These are phyloP conservation scores for Syngnathoides biaculeatus DNA, from an alignment of 2,113 vertebrate genomes.

Conservation along the genomic window DNA sequence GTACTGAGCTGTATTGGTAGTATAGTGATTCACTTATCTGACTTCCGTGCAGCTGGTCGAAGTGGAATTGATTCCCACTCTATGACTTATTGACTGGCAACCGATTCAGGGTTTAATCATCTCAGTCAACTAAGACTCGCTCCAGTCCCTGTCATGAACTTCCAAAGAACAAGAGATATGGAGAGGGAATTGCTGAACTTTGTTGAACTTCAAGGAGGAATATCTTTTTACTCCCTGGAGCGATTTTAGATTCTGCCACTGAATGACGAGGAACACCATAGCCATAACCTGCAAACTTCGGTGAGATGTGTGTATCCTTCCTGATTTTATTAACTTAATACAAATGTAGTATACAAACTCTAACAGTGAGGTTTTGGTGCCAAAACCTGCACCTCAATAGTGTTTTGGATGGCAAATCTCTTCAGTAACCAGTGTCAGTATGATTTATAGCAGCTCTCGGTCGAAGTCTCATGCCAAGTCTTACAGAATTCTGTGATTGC, in stretches of 20 bases:
- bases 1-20: too few relatives aligned
- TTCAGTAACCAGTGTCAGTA: background rate
- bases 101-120: too few relatives aligned
- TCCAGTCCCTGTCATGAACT: background rate
- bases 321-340: background rate
- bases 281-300: background rate
- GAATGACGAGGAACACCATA: background rate
- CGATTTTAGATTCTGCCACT: background rate
- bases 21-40: too few relatives aligned
- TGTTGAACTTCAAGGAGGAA: background rate
- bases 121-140: too few relatives aligned
- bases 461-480: background rate
- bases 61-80: too few relatives aligned
- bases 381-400: background rate
- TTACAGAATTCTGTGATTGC: background rate
- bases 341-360: background rate
- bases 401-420: background rate
- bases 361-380: background rate
- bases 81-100: too few relatives aligned
- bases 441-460: background rate
- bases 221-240: background rate
- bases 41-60: too few relatives aligned
- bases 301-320: background rate
- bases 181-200: background rate
- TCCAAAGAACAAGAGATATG: background rate